Base-by-base conservation (phyloP, 2,888 invertebrate genomes). In the Formica aserva region DNA sequence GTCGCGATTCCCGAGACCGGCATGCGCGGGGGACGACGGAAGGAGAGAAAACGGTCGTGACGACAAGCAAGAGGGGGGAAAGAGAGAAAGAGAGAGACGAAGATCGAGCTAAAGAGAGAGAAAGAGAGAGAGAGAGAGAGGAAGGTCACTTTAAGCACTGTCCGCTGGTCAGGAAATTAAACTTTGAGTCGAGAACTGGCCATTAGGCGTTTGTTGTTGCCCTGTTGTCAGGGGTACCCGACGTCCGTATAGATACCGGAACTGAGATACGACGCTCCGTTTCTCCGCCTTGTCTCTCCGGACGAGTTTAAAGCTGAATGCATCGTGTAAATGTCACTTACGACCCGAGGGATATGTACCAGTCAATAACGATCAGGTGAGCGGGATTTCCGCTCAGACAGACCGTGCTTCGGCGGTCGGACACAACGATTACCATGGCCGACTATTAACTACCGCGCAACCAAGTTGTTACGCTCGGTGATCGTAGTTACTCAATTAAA, bases 171-270 rank as follows among this genome's bases (percentile, higher is more conserved):
- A 93, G 94, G 93, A 94, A 94, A 94, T 94, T 94, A 94, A 94
- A 93, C 93, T 94, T 93, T 92, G 91, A 92, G 91, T 88, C 91
- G 89, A 92, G 92, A 92, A 91, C 91, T 91, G 91, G 91, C 93
- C 93, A 93, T 94, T 93, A 93, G 92, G 91, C 91, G 92, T 94
- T 94, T 94, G 94, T 94, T 94, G 93, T 94, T 92, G 91, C 89
- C 89, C 82, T 85, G 94, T 94, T 92, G 94, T 92, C 94, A 92
- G 89, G 94, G 94, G 88, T 91, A 94, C 92, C 88, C 86, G 86
- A 88, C 90, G 90, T 91, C 84, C 90, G 92, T 92, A 88, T 90
- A 93, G 93, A 94, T 94, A 94, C 91, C 91, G 93, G 91, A 92
- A 94, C 91, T 91, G 90, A 93, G 94, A 94, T 94, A 94, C 92